Percentiles rank a stretch among this genome's conserved stretches.
These are phyloP conservation scores for Apocheima hispidaria DNA, from an alignment of 2,888 invertebrate genomes.

Conservation along the genomic window DNA sequence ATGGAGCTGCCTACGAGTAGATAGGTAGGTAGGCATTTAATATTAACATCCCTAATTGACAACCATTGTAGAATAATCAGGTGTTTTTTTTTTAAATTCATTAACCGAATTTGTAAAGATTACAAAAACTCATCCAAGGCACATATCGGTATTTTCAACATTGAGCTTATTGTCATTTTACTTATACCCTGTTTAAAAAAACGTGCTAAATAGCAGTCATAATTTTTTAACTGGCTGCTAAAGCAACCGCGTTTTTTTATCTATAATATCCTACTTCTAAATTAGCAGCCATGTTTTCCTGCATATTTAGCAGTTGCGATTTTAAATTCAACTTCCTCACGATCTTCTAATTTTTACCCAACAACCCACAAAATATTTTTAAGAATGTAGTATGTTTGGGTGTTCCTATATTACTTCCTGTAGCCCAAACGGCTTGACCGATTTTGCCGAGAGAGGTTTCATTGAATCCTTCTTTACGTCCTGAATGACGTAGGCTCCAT, in stretches of 20 bases:
- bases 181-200: constrained; percentile 69
- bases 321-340: neutral
- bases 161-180: constrained; percentile 74
- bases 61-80: constrained; percentile 35
- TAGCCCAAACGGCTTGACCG: too few species aligned
- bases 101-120: constrained; percentile 48
- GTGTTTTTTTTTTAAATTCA: constrained; percentile 45
- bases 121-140: constrained; percentile 60
- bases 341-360: too few species aligned
- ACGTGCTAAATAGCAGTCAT: constrained; percentile 23
- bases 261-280: neutral
- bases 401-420: too few species aligned
- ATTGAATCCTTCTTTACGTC: too few species aligned
- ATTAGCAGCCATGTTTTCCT: neutral
- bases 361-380: too few species aligned
- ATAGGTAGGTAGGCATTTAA: constrained; percentile 36
- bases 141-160: constrained; percentile 51
- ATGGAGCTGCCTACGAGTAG: constrained; percentile 51
- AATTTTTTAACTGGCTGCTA: neutral
- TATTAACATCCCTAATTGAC: constrained; percentile 31
- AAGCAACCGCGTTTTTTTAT: neutral
- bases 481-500: too few species aligned
- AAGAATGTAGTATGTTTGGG: too few species aligned
- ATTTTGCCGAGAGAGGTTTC: too few species aligned
- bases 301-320: too few species aligned